A percentile compares a stretch with the other conserved stretches of the same genome.
Conservation (phyloP, 2,888 invertebrate species). For the Drosophila gaucha region DNA sequence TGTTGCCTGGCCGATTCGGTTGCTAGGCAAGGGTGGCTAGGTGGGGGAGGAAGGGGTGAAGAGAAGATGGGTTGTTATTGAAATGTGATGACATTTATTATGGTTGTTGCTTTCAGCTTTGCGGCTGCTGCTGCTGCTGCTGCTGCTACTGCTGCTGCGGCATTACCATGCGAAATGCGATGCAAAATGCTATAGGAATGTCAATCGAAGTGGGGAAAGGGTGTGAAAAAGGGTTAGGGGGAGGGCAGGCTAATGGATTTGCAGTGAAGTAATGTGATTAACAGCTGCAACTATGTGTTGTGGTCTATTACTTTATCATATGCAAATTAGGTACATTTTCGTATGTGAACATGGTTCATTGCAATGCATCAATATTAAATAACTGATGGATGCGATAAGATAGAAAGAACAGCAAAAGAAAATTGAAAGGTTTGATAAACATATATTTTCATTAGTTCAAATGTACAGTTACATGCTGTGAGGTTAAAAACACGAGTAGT, state of each 20-base stretch:
- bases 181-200: slow-evolving; percentile 13
- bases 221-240: too few relatives aligned
- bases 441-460: too few relatives aligned
- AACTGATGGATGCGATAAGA: too few relatives aligned
- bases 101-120: slow-evolving; percentile 15
- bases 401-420: too few relatives aligned
- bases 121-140: slow-evolving; percentile 10
- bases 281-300: neutral
- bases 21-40: too few relatives aligned
- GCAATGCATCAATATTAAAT: too few relatives aligned
- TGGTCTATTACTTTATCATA: neutral
- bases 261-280: slow-evolving; percentile 9
- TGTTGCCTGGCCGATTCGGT: slow-evolving; percentile 14
- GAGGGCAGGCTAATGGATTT: neutral
- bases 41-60: too few relatives aligned
- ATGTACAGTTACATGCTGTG: too few relatives aligned
- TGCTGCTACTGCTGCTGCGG: slow-evolving; percentile 5
- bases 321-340: neutral
- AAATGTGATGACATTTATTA: slow-evolving; percentile 25
- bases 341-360: too few relatives aligned
- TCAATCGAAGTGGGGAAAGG: slow-evolving; percentile 5
- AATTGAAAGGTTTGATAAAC: too few relatives aligned
- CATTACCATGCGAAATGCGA: slow-evolving; percentile 36
- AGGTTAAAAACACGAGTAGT: too few relatives aligned
- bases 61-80: neutral